Base-by-base conservation (phyloP, 2,888 invertebrate species). In the Epiblema foenella region DNA sequence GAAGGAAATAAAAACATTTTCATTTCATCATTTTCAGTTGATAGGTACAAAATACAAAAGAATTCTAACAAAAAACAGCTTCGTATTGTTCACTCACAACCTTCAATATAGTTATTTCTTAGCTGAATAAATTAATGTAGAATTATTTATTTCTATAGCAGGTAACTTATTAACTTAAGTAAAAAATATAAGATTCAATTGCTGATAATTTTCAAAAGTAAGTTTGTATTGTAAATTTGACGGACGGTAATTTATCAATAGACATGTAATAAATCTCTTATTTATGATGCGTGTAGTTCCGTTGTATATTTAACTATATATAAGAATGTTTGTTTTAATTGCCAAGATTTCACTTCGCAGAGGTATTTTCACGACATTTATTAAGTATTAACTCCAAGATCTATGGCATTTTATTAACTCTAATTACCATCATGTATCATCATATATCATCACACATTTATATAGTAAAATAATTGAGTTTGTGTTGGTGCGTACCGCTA, bases 381-480 rank as follows among this genome's bases (percentile, higher is more conserved):
- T 62, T 37, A 33, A 29, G 12, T 15, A 33, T 33, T 51, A 15
- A 33, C 51, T 33, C 24, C 15, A 18, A 15, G 51, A 62, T 33
- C 33, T 18, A 54, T 29, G 29, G 54, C 20, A 68, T 68, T 68
- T 56, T 62, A 68, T 56, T 29, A 20, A 62, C 20, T 42, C 56
- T 68, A 68, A 62, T 68, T 68, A 62, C 54, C 11, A 46, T 42
- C 15, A 46, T 62, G 33, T 46, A 69, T 63, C 56, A 63, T 63
- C 49, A 63, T 63, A 69, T 49, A 65, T 46, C 33, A 58, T 57
- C 18, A 17, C 59, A 33, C 33, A 33, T 33, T 33, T 33, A 33
- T 33, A 33, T 8, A 33, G 33, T 33, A 33, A 33, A 33, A 33
- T 33, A 58, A 57, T 24, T 49, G 33, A 12, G 20, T 42, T 51